Conservation (phyloP, 2,888 invertebrate genomes). For the Melitaea athalia region DNA sequence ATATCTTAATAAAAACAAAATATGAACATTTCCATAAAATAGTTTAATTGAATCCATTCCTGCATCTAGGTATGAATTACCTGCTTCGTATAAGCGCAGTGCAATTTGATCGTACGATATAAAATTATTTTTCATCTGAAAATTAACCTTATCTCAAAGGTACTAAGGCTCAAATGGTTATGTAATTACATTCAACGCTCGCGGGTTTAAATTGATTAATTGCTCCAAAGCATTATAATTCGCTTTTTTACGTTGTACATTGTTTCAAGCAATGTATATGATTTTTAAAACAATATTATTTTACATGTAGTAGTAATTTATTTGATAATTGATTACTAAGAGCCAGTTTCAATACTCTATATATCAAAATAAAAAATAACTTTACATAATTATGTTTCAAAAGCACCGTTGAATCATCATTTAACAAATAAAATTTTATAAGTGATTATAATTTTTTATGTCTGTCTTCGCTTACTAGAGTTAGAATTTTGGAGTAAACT, state of each 20-base stretch:
- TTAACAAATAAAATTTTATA: too few relatives aligned
- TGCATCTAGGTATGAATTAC: slow-evolving; percentile 23
- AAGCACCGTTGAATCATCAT: too few relatives aligned
- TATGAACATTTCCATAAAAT: slow-evolving; percentile 15
- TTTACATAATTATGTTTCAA: too few relatives aligned
- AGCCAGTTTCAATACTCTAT: too few relatives aligned
- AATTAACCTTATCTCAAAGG: slow-evolving; percentile 34
- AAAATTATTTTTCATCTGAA: slow-evolving; percentile 19
- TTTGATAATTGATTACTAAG: neutral
- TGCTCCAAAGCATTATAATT: slow-evolving; percentile 26
- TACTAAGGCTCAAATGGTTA: slow-evolving; percentile 4
- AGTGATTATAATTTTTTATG: too few relatives aligned
- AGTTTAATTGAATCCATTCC: slow-evolving; percentile 24
- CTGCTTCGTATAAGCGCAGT: slow-evolving; percentile 21
- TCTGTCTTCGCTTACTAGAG: too few relatives aligned
- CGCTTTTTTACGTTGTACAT: slow-evolving; percentile 2
- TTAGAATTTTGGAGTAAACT: too few relatives aligned
- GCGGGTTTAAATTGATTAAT: slow-evolving; percentile 28
- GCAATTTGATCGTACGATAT: slow-evolving; percentile 25
- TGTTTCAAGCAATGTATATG: slow-evolving; percentile 9
- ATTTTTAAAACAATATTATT: slow-evolving; percentile 5
- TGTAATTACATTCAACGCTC: neutral
- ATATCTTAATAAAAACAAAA: neutral
- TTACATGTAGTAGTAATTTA: slow-evolving; percentile 3
- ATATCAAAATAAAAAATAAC: too few relatives aligned